These are phyloP conservation scores for Xiphophorus couchianus DNA, from an alignment of 2,113 vertebrate species.

Conservation along the genomic window DNA sequence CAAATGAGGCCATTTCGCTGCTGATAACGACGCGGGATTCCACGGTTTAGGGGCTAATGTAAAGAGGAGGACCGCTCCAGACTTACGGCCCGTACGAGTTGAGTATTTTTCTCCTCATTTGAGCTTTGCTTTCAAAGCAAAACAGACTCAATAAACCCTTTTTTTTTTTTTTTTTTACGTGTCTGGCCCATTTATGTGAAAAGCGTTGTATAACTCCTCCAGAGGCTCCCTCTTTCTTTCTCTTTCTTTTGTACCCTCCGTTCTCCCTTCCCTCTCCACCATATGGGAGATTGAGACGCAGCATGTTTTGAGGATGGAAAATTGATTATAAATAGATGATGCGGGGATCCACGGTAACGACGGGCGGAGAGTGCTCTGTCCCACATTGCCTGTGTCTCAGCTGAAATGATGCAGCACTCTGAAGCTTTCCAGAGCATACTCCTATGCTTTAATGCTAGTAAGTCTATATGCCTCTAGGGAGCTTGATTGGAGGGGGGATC, in stretches of 20 bases:
- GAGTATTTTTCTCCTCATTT: conserved; percentile 26
- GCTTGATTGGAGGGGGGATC: conserved; percentile 39
- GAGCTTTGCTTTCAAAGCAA: conserved; percentile 36
- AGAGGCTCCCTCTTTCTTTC: conserved; percentile 69
- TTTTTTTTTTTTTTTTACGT: conserved; percentile 51
- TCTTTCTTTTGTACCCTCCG: neutral
- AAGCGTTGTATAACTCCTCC: conserved; percentile 69
- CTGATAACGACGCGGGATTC: conserved; percentile 54
- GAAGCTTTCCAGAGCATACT: conserved; percentile 58
- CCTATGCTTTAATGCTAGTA: conserved; percentile 51
- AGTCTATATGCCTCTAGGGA: conserved; percentile 67
- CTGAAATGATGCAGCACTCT: conserved; percentile 49
- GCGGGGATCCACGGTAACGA: conserved; percentile 41
- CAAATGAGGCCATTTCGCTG: conserved; percentile 51
- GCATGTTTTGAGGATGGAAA: conserved; percentile 47
- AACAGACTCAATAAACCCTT: conserved; percentile 43
- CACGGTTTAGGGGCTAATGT: conserved; percentile 51
- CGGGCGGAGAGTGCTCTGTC: conserved; percentile 34
- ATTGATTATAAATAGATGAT: conserved; percentile 64
- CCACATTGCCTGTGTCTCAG: conserved; percentile 55
- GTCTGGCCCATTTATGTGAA: conserved; percentile 62
- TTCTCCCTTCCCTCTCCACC: neutral
- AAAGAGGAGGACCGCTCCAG: conserved; percentile 15
- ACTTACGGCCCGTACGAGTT: conserved; percentile 25
- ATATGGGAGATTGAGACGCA: conserved; percentile 26